Evolutionary conservation across 2,888 invertebrate species (phyloP), one percentile per base, ranked within the genome.

Genomic region (Xanthorhoe designata): DNA sequence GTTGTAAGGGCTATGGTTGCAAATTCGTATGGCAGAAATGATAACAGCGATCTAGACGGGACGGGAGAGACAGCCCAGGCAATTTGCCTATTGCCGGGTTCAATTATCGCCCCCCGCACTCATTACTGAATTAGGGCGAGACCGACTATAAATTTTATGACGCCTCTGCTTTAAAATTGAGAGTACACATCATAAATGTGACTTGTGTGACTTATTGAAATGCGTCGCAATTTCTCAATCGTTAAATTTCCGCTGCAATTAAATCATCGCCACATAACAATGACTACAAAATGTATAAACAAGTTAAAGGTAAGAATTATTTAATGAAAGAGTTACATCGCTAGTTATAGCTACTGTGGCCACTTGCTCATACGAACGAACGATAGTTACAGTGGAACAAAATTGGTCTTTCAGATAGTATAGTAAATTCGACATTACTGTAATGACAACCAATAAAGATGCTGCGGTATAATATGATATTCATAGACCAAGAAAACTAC

Each of bases 51-150:
- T 81, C 78, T 79, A 79, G 80, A 80, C 83, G 78, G 83, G 80
- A 80, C 83, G 77, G 82, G 81, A 85, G 80, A 83, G 86, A 82
- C 85, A 78, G 78, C 84, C 79, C 81, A 83, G 84, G 85, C 93
- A 92, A 92, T 92, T 92, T 92, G 90, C 92, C 90, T 91, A 92
- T 93, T 92, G 91, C 85, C 80, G 90, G 84, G 86, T 86, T 86
- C 90, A 92, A 92, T 93, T 92, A 92, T 92, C 91, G 91, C 93
- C 92, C 93, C 90, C 92, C 88, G 91, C 91, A 86, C 90, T 90
- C 85, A 91, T 92, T 92, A 91, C 90, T 86, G 92, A 87, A 91
- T 93, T 92, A 92, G 91, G 87, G 84, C 89, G 87, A 86, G 87
- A 90, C 86, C 82, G 84, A 84, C 88, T 82, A 85, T 86, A 87